Conservation (phyloP, 2,888 invertebrate genomes). For the Leptura quadrifasciata region DNA sequence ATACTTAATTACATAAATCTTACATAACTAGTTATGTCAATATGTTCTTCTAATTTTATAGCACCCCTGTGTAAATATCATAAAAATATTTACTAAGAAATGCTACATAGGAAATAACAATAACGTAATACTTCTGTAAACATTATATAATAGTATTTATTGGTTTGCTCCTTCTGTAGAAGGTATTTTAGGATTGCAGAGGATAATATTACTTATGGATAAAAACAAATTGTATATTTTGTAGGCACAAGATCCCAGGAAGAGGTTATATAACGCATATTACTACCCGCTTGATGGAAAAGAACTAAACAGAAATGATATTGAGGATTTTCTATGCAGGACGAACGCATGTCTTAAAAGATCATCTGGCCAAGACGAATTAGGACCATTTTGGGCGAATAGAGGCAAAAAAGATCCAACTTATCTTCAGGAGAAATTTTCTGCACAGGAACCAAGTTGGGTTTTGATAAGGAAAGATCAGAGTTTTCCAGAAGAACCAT, state of each 20-base stretch:
- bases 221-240: conserved; percentile 32
- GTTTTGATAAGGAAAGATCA: conserved; percentile 74
- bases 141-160: no score
- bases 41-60: no score
- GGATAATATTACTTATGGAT: no score
- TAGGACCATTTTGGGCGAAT: conserved; percentile 75
- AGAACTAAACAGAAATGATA: conserved; percentile 54
- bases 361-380: conserved; percentile 62
- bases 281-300: conserved; percentile 43
- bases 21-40: no score
- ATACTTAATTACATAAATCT: no score
- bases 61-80: no score
- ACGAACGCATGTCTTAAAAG: conserved; percentile 60
- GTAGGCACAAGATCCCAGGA: conserved; percentile 63
- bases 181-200: no score
- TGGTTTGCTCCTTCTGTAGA: no score
- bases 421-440: conserved; percentile 72
- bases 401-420: conserved; percentile 72
- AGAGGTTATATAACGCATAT: conserved; percentile 49
- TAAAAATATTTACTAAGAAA: no score
- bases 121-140: no score
- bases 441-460: conserved; percentile 77
- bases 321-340: conserved; percentile 55
- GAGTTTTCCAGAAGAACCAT: conserved; percentile 62
- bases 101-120: no score